Evolutionary conservation across 2,888 invertebrate genomes (phyloP).

Genomic region (Glaucopsyche alexis): DNA sequence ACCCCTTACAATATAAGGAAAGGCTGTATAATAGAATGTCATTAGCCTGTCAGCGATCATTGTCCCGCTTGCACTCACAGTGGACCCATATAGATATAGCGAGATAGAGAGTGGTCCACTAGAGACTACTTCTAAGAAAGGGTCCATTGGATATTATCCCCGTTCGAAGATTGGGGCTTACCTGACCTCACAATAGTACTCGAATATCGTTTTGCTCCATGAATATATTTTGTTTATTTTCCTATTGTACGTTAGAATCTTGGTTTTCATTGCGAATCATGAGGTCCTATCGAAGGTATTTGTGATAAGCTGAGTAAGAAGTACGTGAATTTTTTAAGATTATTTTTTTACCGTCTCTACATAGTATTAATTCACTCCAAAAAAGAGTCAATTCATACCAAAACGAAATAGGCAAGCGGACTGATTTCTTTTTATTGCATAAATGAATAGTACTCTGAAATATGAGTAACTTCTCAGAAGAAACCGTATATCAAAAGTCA

Average conservation of each 20-base stretch:
- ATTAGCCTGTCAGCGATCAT: slow-evolving; percentile 32
- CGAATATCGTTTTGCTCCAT: slow-evolving; percentile 11
- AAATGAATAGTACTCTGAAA: too few species aligned
- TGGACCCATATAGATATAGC: background rate
- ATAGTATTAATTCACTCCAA: too few species aligned
- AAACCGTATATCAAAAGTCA: too few species aligned
- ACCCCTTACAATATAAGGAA: slow-evolving; percentile 30
- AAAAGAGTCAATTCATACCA: too few species aligned
- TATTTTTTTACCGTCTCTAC: too few species aligned
- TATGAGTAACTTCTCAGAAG: too few species aligned
- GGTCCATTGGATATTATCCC: slow-evolving; percentile 41
- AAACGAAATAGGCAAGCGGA: too few species aligned
- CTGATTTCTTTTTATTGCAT: too few species aligned
- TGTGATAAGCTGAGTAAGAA: too few species aligned
- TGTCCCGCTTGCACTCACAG: slow-evolving; percentile 30
- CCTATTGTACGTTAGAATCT: slow-evolving; percentile 1
- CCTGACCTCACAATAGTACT: slow-evolving; percentile 21
- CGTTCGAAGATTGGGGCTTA: slow-evolving; percentile 24
- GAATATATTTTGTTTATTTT: slow-evolving; percentile 22
- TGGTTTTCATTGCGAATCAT: background rate
- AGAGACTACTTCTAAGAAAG: slow-evolving; percentile 44
- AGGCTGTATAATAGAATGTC: slow-evolving; percentile 32
- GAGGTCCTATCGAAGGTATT: background rate
- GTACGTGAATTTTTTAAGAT: too few species aligned
- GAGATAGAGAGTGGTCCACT: slow-evolving; percentile 36